Base-by-base conservation (phyloP, 2,797 vertebrate genomes). In the Clarias pachynema region DNA sequence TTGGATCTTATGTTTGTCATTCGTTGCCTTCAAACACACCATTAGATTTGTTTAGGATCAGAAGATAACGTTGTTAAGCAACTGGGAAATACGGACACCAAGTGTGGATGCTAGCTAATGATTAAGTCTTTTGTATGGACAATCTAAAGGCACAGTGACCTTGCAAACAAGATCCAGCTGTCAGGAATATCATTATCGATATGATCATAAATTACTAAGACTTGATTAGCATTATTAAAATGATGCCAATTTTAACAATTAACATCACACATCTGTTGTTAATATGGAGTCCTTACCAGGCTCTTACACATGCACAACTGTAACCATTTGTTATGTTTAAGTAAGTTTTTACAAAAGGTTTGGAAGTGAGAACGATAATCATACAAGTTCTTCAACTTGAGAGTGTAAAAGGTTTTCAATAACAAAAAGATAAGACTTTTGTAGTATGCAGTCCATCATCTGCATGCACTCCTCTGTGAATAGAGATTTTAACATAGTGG, bases 81-180 rank as follows among this genome's bases (percentile, higher is more conserved):
- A 59, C 74, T 59, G 29, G 53, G 74, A 77, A 77, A 77, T 15
- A 59, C 14, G 20, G 74, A 59, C 29, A 59, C 29, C 6, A 20
- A 59, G 74, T 9, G 34, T 57, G 29, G 53, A 34, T 4, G 18
- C 18, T 37, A 78, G 75, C 75, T 78, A 78, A 78, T 60, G 20
- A 60, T 78, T 75, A 75, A 31, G 73, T 60, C 56, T 60, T 77
- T 78, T 78, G 53, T 57, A 34, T 37, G 56, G 75, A 37, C 22
- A 60, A 60, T 78, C 18, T 78, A 37, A 78, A 78, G 31, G 56
- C 8, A 75, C 26, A 29, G n/a, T 3, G n/a, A 4, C 7, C 10
- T 2, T n/a, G 31, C 74, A 37, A 78, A 78, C 56, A 78, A 14
- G 20, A 78, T 4, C 49, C 56, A 78, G 31, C 74, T 34, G 74